Conservation (phyloP, 2,113 vertebrate genomes). For the Lophotis ruficrista region DNA sequence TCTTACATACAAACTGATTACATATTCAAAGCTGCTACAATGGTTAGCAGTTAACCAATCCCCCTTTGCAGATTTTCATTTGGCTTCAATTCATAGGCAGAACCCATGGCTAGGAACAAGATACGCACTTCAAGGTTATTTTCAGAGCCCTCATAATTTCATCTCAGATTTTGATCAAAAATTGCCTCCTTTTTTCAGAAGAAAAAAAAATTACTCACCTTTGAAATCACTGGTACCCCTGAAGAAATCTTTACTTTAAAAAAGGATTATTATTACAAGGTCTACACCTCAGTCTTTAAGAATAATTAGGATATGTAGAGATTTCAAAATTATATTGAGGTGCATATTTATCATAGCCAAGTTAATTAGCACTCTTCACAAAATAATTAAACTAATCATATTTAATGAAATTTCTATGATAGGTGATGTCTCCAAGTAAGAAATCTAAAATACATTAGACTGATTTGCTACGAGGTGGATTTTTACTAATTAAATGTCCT, state of each 20-base stretch:
- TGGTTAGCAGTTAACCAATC: conserved; percentile 13
- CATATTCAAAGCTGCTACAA: conserved; percentile 28
- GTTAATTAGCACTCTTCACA: conserved; percentile 60
- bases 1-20: conserved; percentile 1
- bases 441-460: conserved; percentile 55
- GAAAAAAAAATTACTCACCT: not conserved
- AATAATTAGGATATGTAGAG: conserved; percentile 59
- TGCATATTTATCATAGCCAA: conserved; percentile 56
- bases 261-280: not conserved
- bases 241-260: conserved; percentile 32
- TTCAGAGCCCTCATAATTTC: conserved; percentile 29
- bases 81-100: conserved; percentile 36
- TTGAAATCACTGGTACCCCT: not conserved
- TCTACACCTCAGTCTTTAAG: conserved; percentile 41
- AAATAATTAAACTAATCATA: conserved; percentile 72
- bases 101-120: not conserved
- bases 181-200: not conserved
- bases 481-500: conserved; percentile 57
- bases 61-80: conserved; percentile 8
- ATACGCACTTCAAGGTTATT: conserved; percentile 19
- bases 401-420: conserved; percentile 63
- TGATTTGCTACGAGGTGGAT: conserved; percentile 53
- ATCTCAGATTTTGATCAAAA: conserved; percentile 43
- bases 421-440: conserved; percentile 52
- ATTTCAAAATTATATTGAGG: conserved; percentile 61